These are phyloP conservation scores for Monochamus alternatus DNA, from an alignment of 2,888 invertebrate genomes.

Conservation along the genomic window DNA sequence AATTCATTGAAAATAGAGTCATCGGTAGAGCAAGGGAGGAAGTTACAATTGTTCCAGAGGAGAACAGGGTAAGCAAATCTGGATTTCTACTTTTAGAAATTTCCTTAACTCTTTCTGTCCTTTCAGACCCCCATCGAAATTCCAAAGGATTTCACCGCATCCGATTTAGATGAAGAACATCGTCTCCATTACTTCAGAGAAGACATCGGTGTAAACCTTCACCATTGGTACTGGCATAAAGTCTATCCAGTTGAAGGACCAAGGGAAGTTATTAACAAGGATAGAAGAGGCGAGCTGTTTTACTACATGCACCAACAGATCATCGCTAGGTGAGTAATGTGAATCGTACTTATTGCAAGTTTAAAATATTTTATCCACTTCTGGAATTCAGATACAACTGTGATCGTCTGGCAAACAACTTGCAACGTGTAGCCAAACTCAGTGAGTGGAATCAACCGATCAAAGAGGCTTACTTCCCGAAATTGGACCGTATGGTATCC, in stretches of 20 bases:
- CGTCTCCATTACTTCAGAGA: constrained; percentile 89
- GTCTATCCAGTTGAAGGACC: constrained; percentile 85
- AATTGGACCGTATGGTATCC: constrained; percentile 83
- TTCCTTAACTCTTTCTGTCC: neutral
- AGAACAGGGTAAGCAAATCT: constrained; percentile 74
- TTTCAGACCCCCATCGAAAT: constrained; percentile 79
- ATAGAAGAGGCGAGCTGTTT: constrained; percentile 84
- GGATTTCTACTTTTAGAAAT: too few species aligned
- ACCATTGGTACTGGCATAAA: constrained; percentile 94
- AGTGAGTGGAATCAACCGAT: constrained; percentile 80
- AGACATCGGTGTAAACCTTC: constrained; percentile 87
- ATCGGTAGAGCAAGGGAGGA: constrained; percentile 82
- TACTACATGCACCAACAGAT: constrained; percentile 85
- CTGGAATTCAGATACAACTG: constrained; percentile 77
- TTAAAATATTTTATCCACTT: too few species aligned
- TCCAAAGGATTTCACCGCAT: constrained; percentile 84
- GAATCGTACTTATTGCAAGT: too few species aligned
- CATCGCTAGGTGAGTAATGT: constrained; percentile 70
- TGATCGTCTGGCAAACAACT: constrained; percentile 82
- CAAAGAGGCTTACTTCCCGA: constrained; percentile 86
- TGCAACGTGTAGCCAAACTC: constrained; percentile 77
- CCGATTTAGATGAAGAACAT: constrained; percentile 84
- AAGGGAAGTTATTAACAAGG: constrained; percentile 78
- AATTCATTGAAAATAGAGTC: constrained; percentile 84
- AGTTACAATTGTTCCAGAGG: constrained; percentile 76